Conservation (phyloP, 1,140 invertebrate genomes). For the Sitobion miscanthi region DNA sequence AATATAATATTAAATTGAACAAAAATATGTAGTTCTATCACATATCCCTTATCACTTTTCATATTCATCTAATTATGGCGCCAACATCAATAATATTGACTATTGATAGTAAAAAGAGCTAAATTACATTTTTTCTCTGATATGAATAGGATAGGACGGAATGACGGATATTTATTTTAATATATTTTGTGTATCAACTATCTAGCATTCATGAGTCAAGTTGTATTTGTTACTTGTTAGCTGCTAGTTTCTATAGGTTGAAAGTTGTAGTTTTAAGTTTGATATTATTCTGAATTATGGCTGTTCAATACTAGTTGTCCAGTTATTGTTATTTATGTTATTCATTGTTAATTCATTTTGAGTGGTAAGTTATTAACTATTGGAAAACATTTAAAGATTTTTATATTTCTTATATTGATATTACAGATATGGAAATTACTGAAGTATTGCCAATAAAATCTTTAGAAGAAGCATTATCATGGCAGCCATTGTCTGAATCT, state of each 20-base stretch:
- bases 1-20: too few relatives aligned
- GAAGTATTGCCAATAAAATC: conserved; percentile 54
- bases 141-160: too few relatives aligned
- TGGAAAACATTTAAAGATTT: neutral
- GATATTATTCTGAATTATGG: neutral
- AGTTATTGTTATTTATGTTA: neutral
- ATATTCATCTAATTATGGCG: neutral
- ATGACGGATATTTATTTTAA: too few relatives aligned
- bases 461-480: conserved; percentile 47
- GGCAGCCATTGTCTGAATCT: conserved; percentile 40
- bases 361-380: neutral
- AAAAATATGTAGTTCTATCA: neutral
- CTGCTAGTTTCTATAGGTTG: too few relatives aligned
- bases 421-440: conserved; percentile 35
- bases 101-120: neutral
- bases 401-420: neutral
- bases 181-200: too few relatives aligned
- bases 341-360: neutral
- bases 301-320: neutral
- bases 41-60: neutral
- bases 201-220: neutral
- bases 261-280: neutral
- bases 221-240: neutral
- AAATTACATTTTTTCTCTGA: neutral
- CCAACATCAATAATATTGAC: neutral